Conservation (phyloP, 2,113 vertebrate genomes). For the Phoenicopterus ruber region DNA sequence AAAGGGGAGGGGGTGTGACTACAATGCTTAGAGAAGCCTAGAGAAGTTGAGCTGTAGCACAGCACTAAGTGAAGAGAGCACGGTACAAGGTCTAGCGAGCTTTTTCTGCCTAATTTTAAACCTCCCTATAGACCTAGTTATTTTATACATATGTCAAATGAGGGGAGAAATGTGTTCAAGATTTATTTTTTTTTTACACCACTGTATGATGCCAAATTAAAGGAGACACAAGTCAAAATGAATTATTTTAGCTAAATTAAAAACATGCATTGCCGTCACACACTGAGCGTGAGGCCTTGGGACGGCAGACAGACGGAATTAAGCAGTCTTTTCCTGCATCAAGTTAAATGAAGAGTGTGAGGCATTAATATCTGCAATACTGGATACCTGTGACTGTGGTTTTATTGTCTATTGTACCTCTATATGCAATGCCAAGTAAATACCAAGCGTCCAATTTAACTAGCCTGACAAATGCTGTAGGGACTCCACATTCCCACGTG, state of each 20-base stretch:
- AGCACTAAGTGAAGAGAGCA: background rate
- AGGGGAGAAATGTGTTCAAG: background rate
- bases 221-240: background rate
- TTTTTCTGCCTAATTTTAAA: constrained; percentile 1
- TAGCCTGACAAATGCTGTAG: background rate
- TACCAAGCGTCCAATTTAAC: background rate
- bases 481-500: fast-evolving
- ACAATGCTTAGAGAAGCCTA: constrained; percentile 10
- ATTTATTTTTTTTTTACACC: background rate
- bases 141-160: background rate
- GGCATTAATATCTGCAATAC: background rate
- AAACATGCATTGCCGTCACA: background rate
- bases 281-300: background rate
- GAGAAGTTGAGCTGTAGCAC: background rate
- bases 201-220: constrained; percentile 22
- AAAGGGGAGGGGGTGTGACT: background rate
- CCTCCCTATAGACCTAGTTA: background rate
- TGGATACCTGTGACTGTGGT: background rate
- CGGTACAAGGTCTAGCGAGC: background rate
- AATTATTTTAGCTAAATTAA: constrained; percentile 36
- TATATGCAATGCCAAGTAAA: background rate
- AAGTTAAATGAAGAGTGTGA: background rate
- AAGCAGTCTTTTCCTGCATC: background rate
- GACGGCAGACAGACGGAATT: background rate
- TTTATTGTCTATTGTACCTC: background rate